Percentiles rank a stretch among this genome's conserved stretches.
Evolutionary conservation across 64 coral and sea anemone species (phyloP).

Genomic region (Pachyseris speciosa): DNA sequence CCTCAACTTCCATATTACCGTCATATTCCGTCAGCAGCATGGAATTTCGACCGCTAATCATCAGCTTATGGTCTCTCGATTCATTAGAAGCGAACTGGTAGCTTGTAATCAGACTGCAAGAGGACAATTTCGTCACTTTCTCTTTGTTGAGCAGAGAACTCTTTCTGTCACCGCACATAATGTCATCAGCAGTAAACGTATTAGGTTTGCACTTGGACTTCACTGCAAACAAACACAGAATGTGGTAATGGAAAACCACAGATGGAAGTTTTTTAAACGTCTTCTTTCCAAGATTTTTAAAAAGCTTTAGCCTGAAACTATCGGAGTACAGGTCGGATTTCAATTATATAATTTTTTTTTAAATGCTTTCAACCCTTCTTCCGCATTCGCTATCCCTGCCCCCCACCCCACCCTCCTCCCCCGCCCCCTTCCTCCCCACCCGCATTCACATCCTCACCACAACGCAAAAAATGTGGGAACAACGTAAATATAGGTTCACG

Average conservation of each 20-base stretch:
- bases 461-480: too few relatives aligned
- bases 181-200: neutral
- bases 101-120: slow-evolving; percentile 32
- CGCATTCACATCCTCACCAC: too few relatives aligned
- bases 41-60: neutral
- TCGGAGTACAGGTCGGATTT: too few relatives aligned
- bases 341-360: too few relatives aligned
- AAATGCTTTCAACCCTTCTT: too few relatives aligned
- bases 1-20: neutral
- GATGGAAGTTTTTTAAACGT: too few relatives aligned
- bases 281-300: too few relatives aligned
- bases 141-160: neutral
- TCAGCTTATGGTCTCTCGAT: neutral
- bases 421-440: too few relatives aligned
- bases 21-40: slow-evolving; percentile 22
- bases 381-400: too few relatives aligned
- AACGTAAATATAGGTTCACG: too few relatives aligned
- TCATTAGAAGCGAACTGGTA: slow-evolving; percentile 11
- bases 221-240: neutral
- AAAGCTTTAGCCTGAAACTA: too few relatives aligned
- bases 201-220: neutral
- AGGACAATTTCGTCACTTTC: neutral
- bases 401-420: too few relatives aligned
- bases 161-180: neutral
- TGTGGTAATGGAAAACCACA: neutral